phyloP scores from a whole-genome alignment of 2,888 invertebrate genomes.

The Gari tellinella region DNA sequence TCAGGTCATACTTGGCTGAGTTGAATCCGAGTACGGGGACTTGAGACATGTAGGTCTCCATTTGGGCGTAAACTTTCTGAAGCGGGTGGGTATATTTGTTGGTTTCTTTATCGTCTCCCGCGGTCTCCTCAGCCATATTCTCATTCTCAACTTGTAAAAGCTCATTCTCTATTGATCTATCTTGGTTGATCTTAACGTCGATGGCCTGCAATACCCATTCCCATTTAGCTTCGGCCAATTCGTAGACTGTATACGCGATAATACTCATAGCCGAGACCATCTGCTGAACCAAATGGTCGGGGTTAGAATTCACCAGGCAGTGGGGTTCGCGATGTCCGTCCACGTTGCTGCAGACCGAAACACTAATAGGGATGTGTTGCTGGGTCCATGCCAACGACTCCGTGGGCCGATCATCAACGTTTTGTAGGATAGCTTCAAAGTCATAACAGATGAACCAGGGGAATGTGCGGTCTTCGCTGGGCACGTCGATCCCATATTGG shows the following conservation, averaged over 20 bases:
- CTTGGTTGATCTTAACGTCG: background rate
- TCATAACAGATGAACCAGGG: constrained; percentile 5
- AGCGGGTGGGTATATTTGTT: background rate
- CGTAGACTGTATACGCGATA: constrained; percentile 2
- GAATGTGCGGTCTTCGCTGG: background rate
- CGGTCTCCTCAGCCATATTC: no score
- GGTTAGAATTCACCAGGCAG: constrained; percentile 25
- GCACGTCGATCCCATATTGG: constrained; percentile 26
- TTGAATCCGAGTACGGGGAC: constrained; percentile 18
- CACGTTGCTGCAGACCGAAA: constrained; percentile 40
- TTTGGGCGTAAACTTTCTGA: constrained; percentile 10
- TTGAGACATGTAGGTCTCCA: constrained; percentile 11
- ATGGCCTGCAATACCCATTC: background rate
- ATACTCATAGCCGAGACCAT: constrained; percentile 2
- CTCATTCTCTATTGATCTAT: background rate
- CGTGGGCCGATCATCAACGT: no score
- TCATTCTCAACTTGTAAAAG: no score
- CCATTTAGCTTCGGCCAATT: constrained; percentile 11
- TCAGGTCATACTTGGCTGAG: constrained; percentile 31
- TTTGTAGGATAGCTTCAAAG: no score
- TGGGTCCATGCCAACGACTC: no score
- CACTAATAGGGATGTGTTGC: constrained; percentile 27
- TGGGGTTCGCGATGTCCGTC: constrained; percentile 16
- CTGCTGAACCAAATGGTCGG: constrained; percentile 7
- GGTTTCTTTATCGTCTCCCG: background rate